Base-by-base conservation (phyloP, 2,888 invertebrate species). In the Pemphredon lugubris region DNA sequence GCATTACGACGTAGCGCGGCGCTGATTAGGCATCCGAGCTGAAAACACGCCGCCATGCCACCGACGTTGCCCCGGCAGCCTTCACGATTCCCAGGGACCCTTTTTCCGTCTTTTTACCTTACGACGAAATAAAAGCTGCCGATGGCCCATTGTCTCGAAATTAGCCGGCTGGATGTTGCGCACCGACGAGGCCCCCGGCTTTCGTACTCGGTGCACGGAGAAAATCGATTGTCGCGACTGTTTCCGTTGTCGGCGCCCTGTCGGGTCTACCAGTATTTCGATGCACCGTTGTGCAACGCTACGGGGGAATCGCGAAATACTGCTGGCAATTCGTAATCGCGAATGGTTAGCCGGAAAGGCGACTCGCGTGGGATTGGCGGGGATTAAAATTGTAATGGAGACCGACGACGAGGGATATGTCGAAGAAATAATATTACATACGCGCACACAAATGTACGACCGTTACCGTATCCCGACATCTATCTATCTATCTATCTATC, bases 131-230 rank as follows among this genome's bases (percentile, higher is more conserved):
- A 82, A 81, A 81, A 73, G 68, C 73, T 67, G 44, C 70, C 73
- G 73, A 69, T 59, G 73, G 73, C 47, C 76, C 74, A 76, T 78
- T 79, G 78, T 79, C 72, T 77, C 73, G 72, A 75, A 80, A 80
- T 80, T 80, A 80, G 78, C 80, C 55, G 63, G 50, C 71, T 71
- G 73, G 48, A 71, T 65, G 71, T 70, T 65, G 73, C 30, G 71
- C 55, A 53, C 32, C 63, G 47, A 39, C 32, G 47, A 57, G 51
- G 47, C n/a, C 21, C 44, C 26, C 13, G 34, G 26, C 40, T 20
- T 45, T 45, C 23, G 45, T 45, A 45, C 51, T n/a, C 48, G n/a
- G 9, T 13, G 40, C 42, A 20, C 37, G 37, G 13, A 13, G 60
- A 71, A 48, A 71, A 73, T 73, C 71, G 65, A 73, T 73, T 59